phyloP scores from a whole-genome alignment of 1,140 invertebrate species.

The Zaprionus ghesquierei region DNA sequence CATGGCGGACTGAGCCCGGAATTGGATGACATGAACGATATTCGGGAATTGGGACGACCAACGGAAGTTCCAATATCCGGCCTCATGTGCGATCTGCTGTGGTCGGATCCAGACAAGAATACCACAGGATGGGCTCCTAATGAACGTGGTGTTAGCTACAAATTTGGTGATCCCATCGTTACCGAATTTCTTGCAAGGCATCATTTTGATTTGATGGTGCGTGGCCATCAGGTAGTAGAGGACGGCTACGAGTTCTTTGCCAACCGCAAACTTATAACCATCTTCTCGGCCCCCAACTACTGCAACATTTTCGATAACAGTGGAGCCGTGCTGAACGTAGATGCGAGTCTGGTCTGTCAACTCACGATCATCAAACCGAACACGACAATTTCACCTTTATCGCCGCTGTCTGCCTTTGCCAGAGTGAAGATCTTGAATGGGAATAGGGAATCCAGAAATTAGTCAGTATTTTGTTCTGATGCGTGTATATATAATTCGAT shows the following conservation, averaged over 20 bases:
- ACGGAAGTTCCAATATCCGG: slow-evolving; percentile 13
- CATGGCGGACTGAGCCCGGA: slow-evolving; percentile 31
- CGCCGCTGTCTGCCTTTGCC: too few species aligned
- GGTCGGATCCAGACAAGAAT: slow-evolving; percentile 31
- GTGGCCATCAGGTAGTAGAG: slow-evolving; percentile 34
- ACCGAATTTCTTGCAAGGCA: not conserved
- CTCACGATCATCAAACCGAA: slow-evolving; percentile 15
- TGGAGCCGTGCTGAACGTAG: slow-evolving; percentile 5
- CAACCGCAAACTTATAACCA: slow-evolving; percentile 5
- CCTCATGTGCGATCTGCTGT: slow-evolving; percentile 20
- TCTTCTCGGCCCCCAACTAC: slow-evolving; percentile 39
- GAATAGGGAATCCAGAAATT: not conserved
- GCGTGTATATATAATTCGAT: slow-evolving; percentile 35
- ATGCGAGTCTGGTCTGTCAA: not conserved
- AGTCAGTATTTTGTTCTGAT: not conserved
- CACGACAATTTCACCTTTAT: not conserved
- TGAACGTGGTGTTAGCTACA: slow-evolving; percentile 19
- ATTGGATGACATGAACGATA: not conserved
- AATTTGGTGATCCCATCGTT: slow-evolving; percentile 9
- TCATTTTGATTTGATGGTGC: slow-evolving; percentile 15
- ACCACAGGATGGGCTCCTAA: slow-evolving; percentile 1
- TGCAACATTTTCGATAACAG: slow-evolving; percentile 30
- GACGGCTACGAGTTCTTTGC: slow-evolving; percentile 38
- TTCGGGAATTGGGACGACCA: slow-evolving; percentile 8
- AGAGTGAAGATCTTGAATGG: not conserved